Base-by-base conservation (phyloP, 2,888 invertebrate genomes). In the Caenorhabditis sp. region DNA sequence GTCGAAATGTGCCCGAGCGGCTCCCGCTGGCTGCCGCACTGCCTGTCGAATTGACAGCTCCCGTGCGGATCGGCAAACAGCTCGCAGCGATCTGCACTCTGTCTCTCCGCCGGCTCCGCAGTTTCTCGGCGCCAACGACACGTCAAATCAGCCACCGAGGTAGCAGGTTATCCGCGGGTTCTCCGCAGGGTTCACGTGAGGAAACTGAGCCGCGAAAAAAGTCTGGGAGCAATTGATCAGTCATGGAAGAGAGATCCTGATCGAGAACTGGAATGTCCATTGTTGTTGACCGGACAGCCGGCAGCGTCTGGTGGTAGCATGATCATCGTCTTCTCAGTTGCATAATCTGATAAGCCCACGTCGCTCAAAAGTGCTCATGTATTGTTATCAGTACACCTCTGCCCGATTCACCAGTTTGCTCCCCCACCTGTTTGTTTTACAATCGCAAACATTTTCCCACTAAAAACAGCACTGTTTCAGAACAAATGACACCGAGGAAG, bases 11-110 rank as follows among this genome's bases (percentile, higher is more conserved):
- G 62, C 62, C 53, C 13, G 22, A 44, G 55, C 24, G 37, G 53
- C 32, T 32, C 32, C 32, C 35, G 32, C 51, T 55, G 20, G 24
- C 55, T 50, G 18, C 24, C 50, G 50, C 70, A 22, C 60, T 44
- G 67, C 67, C 69, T 69, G 69, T 69, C 72, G 56, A 56, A 72
- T 72, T 72, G 72, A 72, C 72, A 72, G 72, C 72, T 64, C 62
- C 37, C 35, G 28, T 26, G 51, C 64, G 55, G 51, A 56, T 65
- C 35, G 65, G 65, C 65, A 72, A 72, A 72, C 64, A 72, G 18
- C 37, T 13, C 28, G 8, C 15, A n/a, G n/a, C 11, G 37, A 26
- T 28, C 53, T 28, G 26, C 37, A 8, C 22, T 47, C 55, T 55
- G 44, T 44, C 22, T 62, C 55, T 71, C 62, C 44, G 18, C 37